Evolutionary conservation across 2,888 invertebrate genomes (phyloP), one percentile per base, ranked within the genome.

Genomic region (Kryphioiulus occultus): DNA sequence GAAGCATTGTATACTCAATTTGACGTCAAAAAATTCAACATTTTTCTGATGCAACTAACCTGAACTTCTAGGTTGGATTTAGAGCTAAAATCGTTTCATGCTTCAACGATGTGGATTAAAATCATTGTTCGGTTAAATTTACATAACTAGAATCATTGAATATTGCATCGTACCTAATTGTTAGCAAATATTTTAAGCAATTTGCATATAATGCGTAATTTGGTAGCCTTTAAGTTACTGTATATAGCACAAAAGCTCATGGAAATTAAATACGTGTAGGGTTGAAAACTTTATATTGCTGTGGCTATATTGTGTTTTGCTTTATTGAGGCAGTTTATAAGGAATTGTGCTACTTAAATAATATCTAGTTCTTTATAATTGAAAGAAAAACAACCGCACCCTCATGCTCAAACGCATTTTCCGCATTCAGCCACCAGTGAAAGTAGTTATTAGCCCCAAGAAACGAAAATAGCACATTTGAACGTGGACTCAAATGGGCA

Each of bases 391-490:
- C 26, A 78, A 78, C 78, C 78, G 78, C 78, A 78, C 78, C 78
- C 78, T 30, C 26, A 78, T 78, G 78, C 78, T 78, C 30, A 78
- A 26, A 9, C 26, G 15, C 15, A 7, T 78, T 78, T 78, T 78
- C 78, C 78, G 78, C 15, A 78, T 30, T 78, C 78, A 68, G 26
- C 2, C 26, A 17, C n/a, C 59, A 59, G 10, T 59, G 22, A 59
- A 59, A 59, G 22, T 22, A 59, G 19, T 59, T 5, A 59, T 59
- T 59, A 59, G 22, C 22, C 30, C 78, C 1, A 26, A 12, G 26
- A 78, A 59, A 78, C 30, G 26, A 78, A 78, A 78, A 78, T 78
- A 26, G 78, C 78, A 30, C 78, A 78, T 78, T 78, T 78, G 15
- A 30, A 78, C 78, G 30, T 30, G 0, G 17, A 30, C 30, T 78